These are phyloP conservation scores for Drosophila meridionalis DNA, from an alignment of 2,888 invertebrate genomes.

Conservation along the genomic window DNA sequence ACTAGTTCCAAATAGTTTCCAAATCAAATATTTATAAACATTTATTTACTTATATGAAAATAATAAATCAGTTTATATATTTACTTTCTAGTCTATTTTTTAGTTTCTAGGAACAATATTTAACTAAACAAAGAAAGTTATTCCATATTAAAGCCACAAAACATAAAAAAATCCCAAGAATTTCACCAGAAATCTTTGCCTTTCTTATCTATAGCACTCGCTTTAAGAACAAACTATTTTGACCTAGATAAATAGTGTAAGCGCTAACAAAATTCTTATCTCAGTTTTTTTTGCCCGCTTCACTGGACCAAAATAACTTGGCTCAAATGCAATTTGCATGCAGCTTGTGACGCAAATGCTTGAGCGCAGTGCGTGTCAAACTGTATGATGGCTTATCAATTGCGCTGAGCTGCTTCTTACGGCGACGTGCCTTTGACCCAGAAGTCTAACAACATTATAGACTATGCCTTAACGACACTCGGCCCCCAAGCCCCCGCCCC, in stretches of 20 bases:
- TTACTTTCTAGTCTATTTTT: neutral
- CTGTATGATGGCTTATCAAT: slow-evolving; percentile 62
- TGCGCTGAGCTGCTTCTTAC: slow-evolving; percentile 2
- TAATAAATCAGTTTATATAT: neutral
- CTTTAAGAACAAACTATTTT: slow-evolving; percentile 12
- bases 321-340: slow-evolving; percentile 61
- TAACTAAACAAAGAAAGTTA: neutral
- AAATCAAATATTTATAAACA: neutral
- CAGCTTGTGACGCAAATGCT: slow-evolving; percentile 63
- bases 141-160: neutral
- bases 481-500: neutral
- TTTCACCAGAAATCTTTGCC: neutral
- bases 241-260: slow-evolving; percentile 35
- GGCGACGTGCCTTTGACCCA: slow-evolving; percentile 58
- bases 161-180: neutral
- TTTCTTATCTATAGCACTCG: neutral
- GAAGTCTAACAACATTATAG: slow-evolving; percentile 39
- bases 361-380: slow-evolving; percentile 42
- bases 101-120: neutral
- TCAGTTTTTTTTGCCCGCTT: neutral
- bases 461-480: slow-evolving; percentile 14
- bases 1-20: neutral
- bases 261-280: slow-evolving; percentile 20
- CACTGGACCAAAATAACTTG: neutral
- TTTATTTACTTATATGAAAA: too few species aligned